Evolutionary conservation across 2,888 invertebrate genomes (phyloP), one percentile per base, ranked within the genome.

Genomic region (Sabatieria punctata): DNA sequence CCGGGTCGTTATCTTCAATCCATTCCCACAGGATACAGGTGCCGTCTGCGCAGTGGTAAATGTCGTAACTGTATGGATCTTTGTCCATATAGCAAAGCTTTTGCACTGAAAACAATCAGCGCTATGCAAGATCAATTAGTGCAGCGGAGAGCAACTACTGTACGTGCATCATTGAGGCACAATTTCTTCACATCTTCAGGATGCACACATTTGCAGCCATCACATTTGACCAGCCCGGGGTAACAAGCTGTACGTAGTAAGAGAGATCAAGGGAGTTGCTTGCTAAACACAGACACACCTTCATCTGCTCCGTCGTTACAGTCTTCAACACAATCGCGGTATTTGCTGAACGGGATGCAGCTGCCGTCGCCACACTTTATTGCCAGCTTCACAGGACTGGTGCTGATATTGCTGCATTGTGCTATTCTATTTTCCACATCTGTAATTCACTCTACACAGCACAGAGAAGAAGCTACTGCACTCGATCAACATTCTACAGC

Each of bases 261-360:
- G 22, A 15, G 24, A 19, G 22, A n/a, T n/a, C n/a, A n/a, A n/a
- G 6, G 11, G 41, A 22, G 30, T 30, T 23, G 11, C 6, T 13
- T 41, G 15, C 15, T 13, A 6, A 13, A 41, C 24, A 41, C 41
- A 21, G 15, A 38, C 6, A 15, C 22, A 46, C 46, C 27, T 43
- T 46, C 46, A 30, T 46, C 46, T 3, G 46, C 15, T 18, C 42
- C 46, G 22, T 46, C 26, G 13, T 22, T 4, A 19, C 46, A 46
- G 27, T 46, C 42, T 6, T 44, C 19, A 4, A 37, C 38, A 30
- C 46, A 46, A 25, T 46, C 42, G 27, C 42, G 4, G 18, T 43
- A 18, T 19, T 43, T 43, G 23, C n/a, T 15, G n/a, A 46, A 25
- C 11, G 23, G 6, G 30, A 46, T 22, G 35, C 46, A 46, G 23